Evolutionary conservation across 2,888 invertebrate species (phyloP).

Genomic region (Eutolmus rufibarbis): DNA sequence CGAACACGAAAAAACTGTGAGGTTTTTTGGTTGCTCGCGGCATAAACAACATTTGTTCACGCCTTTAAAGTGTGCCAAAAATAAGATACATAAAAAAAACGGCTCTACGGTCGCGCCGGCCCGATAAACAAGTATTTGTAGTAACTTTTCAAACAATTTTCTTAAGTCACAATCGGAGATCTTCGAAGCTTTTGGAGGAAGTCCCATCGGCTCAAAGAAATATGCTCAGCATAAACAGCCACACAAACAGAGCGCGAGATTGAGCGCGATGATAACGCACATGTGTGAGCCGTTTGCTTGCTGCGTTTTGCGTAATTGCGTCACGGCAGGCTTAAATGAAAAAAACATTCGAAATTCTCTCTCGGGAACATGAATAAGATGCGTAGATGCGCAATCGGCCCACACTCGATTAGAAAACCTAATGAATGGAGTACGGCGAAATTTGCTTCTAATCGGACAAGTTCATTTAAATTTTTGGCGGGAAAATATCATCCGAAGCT

Average conservation of each 20-base stretch:
- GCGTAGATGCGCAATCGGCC: not conserved
- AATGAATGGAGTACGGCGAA: not conserved
- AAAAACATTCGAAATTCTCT: not conserved
- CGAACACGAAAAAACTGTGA: not conserved
- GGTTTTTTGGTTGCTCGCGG: not conserved
- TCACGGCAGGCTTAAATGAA: not conserved
- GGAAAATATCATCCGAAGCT: not conserved
- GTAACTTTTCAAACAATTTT: not conserved
- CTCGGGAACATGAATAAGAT: not conserved
- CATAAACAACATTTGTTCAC: conserved; percentile 14
- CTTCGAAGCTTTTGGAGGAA: not conserved
- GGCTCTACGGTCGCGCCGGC: not conserved
- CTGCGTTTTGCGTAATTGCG: not conserved
- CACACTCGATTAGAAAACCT: not conserved
- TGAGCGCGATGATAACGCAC: not conserved
- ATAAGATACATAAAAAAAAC: not conserved
- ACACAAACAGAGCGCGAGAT: not conserved
- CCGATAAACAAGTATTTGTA: not conserved
- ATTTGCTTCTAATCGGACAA: not conserved
- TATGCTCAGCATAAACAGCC: not conserved
- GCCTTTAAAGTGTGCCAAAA: conserved; percentile 14
- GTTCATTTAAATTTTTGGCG: not conserved
- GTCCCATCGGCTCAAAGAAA: not conserved
- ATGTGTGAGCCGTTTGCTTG: not conserved
- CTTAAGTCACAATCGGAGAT: not conserved